Base-by-base conservation (phyloP, 2,797 vertebrate genomes). In the Xenentodon cancila region DNA sequence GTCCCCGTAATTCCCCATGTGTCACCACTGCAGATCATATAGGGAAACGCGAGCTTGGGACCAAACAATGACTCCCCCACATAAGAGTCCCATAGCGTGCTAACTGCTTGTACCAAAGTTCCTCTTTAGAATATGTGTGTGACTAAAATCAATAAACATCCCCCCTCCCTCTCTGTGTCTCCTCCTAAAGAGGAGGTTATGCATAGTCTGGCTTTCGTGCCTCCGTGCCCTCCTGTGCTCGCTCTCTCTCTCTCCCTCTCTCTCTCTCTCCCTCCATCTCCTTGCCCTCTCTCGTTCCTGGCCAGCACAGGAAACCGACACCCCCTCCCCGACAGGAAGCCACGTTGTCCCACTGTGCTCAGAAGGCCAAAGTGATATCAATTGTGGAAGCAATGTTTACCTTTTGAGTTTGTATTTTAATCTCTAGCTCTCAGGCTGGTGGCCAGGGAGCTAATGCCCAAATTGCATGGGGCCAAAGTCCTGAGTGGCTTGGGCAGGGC, bases 101-200 rank as follows among this genome's bases (percentile, higher is more conserved):
- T 78, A 91, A 93, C 65, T 59, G 22, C 86, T 84, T 87, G 85
- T 88, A 91, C 79, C 89, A 91, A 59, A 94, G 92, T 93, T 95
- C 89, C 88, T 90, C 84, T 94, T 92, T 76, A 85, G 85, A 90
- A 88, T 84, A 58, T 71, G 88, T 93, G 91, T 94, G 93, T 93
- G 93, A 93, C 93, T 93, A 92, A 95, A 94, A 91, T 92, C 92
- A 92, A 91, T 96, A 94, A 96, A 95, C 92, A 93, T 78, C 63
- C 86, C 88, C 81, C 80, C 83, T 75, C 82, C 81, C 87, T 66
- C 67, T 21, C 76, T 15, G 53, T 76, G 71, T 80, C 68, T 87
- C 74, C 72, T 85, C 57, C 85, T 88, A 70, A 88, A 90, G 49
- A 53, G 34, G 89, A 81, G 67, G 80, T 94, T 94, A 85, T 75